Evolutionary conservation across 92 coral and sea anemone species (phyloP).

Genomic region (Muricea muricata): DNA sequence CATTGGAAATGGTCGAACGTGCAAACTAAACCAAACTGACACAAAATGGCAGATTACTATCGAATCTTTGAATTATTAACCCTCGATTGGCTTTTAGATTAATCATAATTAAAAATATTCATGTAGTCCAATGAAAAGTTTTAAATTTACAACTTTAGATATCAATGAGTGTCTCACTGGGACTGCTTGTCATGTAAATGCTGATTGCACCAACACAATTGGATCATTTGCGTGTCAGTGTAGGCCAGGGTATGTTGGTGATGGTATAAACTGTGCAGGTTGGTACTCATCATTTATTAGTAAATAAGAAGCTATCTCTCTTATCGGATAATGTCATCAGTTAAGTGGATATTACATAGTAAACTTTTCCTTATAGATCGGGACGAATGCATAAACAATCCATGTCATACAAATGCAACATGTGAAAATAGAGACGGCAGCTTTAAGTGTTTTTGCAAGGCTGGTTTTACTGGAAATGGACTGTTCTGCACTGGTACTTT

Average conservation of each 20-base stretch:
- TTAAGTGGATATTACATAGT: no score
- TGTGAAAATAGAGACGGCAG: constrained; percentile 53
- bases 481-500: constrained; percentile 40
- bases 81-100: no score
- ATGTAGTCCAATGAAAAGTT: no score
- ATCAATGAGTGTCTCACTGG: constrained; percentile 24
- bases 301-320: neutral
- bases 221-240: constrained; percentile 73
- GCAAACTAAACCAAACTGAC: no score
- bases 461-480: constrained; percentile 62
- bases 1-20: no score
- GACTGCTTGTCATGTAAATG: constrained; percentile 23
- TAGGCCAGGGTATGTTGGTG: constrained; percentile 57
- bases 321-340: no score
- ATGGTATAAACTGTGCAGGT: constrained; percentile 73
- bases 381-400: constrained; percentile 13
- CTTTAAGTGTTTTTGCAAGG: constrained; percentile 35
- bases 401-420: constrained; percentile 50
- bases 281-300: neutral
- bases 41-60: no score
- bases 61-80: no score
- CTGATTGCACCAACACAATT: constrained; percentile 69
- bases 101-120: no score
- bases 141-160: no score
- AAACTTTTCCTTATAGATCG: constrained; percentile 1